Percentiles rank a stretch among this genome's conserved stretches.
phyloP scores from a whole-genome alignment of 2,888 invertebrate species.

The Bellardia pandia region DNA sequence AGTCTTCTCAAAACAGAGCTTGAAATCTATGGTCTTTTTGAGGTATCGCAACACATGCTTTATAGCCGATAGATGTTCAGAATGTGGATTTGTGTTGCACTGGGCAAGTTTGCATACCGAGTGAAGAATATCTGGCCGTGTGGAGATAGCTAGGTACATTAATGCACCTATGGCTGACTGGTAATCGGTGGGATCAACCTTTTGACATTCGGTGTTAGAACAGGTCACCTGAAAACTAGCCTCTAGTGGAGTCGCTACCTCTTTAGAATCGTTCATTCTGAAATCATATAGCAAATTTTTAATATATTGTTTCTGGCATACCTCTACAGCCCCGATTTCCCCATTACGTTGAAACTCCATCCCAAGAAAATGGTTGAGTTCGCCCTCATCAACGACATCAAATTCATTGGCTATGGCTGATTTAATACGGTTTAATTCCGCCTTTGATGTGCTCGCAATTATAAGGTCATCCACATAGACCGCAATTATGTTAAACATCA shows the following conservation, averaged over 20 bases:
- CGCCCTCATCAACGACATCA: constrained; percentile 60
- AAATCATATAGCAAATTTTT: constrained; percentile 6
- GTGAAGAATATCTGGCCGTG: constrained; percentile 15
- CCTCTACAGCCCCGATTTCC: constrained; percentile 48
- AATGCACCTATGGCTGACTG: constrained; percentile 36
- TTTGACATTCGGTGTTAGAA: constrained; percentile 6
- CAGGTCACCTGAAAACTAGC: neutral
- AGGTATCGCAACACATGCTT: constrained; percentile 21
- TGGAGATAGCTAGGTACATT: constrained; percentile 3
- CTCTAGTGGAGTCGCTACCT: neutral
- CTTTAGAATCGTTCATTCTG: constrained; percentile 3
- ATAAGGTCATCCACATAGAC: constrained; percentile 72
- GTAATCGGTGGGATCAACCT: constrained; percentile 4
- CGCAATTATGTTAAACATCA: constrained; percentile 57
- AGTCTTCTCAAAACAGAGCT: neutral
- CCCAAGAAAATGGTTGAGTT: constrained; percentile 44
- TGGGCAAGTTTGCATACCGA: constrained; percentile 14
- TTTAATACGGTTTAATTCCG: constrained; percentile 59
- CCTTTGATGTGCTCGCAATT: constrained; percentile 55
- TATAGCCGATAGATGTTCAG: constrained; percentile 1
- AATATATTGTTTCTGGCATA: constrained; percentile 46
- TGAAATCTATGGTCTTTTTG: neutral
- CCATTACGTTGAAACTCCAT: constrained; percentile 43
- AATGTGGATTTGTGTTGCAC: neutral
- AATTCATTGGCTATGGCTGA: constrained; percentile 54